Evolutionary conservation across 2,888 invertebrate genomes (phyloP).

Genomic region (Dryadula phaetusa): DNA sequence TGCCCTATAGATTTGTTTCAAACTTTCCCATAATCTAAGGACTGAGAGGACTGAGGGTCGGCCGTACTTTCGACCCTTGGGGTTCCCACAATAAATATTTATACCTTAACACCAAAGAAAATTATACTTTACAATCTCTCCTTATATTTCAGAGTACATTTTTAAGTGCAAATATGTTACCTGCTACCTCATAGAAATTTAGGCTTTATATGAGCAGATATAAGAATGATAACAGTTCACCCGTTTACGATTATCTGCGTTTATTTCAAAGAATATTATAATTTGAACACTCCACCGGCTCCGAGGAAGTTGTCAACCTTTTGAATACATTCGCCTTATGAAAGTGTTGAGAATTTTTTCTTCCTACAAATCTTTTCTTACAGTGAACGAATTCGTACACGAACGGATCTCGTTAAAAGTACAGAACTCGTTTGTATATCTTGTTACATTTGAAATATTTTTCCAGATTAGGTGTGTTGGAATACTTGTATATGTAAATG

Average conservation of each 20-base stretch:
- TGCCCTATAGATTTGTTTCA: background rate
- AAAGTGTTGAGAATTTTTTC: conserved; percentile 28
- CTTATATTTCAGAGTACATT: conserved; percentile 33
- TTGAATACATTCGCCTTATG: conserved; percentile 33
- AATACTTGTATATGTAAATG: conserved; percentile 1
- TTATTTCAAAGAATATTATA: conserved; percentile 31
- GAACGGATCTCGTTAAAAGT: conserved; percentile 21
- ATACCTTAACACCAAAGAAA: conserved; percentile 41
- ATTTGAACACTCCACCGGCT: conserved; percentile 21
- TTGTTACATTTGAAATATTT: conserved; percentile 15
- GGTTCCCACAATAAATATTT: conserved; percentile 47
- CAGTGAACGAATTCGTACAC: background rate
- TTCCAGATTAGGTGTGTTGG: background rate
- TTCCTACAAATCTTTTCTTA: conserved; percentile 11
- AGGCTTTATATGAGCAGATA: background rate
- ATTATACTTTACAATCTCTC: conserved; percentile 43
- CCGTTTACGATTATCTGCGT: background rate
- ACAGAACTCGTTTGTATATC: conserved; percentile 14
- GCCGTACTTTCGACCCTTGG: conserved; percentile 5
- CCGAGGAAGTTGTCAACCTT: conserved; percentile 32
- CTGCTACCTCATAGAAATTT: background rate
- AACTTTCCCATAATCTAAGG: background rate
- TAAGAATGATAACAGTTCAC: background rate
- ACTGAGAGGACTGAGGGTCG: background rate
- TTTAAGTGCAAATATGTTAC: conserved; percentile 25